Conservation (phyloP, 2,113 vertebrate genomes). For the Rhynchomys soricoides region DNA sequence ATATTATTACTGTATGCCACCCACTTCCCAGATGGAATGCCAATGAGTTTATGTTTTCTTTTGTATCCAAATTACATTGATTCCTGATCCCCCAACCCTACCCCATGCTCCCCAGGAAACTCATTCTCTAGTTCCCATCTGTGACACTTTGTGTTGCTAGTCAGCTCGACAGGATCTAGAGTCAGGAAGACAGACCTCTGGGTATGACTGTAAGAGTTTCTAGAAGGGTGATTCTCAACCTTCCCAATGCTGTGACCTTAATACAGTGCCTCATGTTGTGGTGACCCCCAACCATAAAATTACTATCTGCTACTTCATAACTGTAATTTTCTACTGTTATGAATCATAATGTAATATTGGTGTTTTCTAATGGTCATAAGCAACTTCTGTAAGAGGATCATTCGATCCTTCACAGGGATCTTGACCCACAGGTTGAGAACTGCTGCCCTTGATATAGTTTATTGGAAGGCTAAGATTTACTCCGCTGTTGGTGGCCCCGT, state of each 20-base stretch:
- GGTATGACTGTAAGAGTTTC: background rate
- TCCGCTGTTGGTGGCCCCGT: background rate
- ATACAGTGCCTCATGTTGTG: background rate
- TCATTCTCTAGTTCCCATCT: background rate
- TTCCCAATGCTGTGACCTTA: background rate
- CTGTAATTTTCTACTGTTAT: background rate
- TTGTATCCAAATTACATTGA: conserved; percentile 15
- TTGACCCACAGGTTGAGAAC: background rate
- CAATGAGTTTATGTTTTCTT: conserved; percentile 35
- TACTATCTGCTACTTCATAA: background rate
- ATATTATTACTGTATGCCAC: conserved; percentile 21
- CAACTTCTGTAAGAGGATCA: background rate
- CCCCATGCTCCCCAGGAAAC: background rate
- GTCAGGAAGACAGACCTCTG: background rate
- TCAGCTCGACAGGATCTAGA: background rate
- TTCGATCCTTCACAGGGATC: background rate
- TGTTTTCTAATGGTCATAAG: background rate
- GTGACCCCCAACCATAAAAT: background rate
- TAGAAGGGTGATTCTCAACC: background rate
- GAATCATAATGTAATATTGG: background rate
- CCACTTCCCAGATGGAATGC: conserved; percentile 27
- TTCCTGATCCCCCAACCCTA: background rate
- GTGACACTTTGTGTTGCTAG: background rate
- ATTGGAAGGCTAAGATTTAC: no score
- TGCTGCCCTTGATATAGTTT: background rate